These are phyloP conservation scores for Protophormia terraenovae DNA, from an alignment of 2,888 invertebrate genomes.

Conservation along the genomic window DNA sequence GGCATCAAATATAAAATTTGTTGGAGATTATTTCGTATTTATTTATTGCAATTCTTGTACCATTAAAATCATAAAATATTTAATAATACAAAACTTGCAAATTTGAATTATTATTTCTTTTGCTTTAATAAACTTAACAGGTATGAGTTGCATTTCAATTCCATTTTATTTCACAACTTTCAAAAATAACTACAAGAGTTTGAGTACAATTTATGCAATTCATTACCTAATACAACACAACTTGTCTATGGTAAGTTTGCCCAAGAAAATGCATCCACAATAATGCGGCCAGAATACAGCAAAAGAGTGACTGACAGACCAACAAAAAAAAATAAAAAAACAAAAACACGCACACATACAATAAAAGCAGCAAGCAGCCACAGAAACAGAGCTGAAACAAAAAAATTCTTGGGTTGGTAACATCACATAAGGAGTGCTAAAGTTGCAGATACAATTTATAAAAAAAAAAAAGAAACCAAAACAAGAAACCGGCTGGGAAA, in stretches of 20 bases:
- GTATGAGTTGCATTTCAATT: constrained; percentile 21
- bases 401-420: constrained; percentile 40
- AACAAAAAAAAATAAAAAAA: neutral
- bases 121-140: neutral
- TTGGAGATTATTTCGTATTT: no score
- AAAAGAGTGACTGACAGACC: neutral
- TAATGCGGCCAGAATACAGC: neutral
- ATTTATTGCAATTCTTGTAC: neutral
- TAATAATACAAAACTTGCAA: neutral
- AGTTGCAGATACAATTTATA: neutral
- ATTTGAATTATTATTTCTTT: neutral
- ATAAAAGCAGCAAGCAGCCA: no score
- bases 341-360: no score
- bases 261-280: constrained; percentile 44
- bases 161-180: neutral
- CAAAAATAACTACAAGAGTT: neutral
- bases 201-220: constrained; percentile 42
- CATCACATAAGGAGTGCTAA: constrained; percentile 22
- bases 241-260: constrained; percentile 60
- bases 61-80: neutral
- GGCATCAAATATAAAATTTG: no score
- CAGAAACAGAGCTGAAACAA: constrained; percentile 15
- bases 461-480: neutral
- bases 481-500: constrained; percentile 10
- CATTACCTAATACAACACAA: constrained; percentile 50